These are phyloP conservation scores for Anser cygnoides DNA, from an alignment of 2,113 vertebrate species.

Conservation along the genomic window DNA sequence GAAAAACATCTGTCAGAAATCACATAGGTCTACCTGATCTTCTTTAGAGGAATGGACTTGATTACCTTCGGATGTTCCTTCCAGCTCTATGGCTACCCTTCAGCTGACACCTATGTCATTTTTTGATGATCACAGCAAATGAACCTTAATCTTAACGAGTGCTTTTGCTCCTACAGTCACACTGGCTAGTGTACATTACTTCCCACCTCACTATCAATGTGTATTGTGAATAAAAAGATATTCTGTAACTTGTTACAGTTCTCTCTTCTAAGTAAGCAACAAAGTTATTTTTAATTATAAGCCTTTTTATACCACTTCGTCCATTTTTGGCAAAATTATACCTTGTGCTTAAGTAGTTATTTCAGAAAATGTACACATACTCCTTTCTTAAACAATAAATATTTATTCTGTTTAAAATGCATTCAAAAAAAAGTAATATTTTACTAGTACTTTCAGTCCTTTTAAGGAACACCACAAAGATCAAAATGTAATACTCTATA, in stretches of 20 bases:
- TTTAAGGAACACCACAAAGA: background rate
- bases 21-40: background rate
- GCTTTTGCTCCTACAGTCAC: background rate
- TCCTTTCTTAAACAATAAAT: background rate
- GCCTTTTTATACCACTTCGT: background rate
- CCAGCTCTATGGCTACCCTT: background rate
- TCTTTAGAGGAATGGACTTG: background rate
- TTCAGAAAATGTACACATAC: background rate
- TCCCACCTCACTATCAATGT: background rate
- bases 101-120: background rate
- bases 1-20: background rate
- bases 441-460: background rate
- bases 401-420: background rate
- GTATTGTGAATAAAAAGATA: background rate
- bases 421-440: background rate
- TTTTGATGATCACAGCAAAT: background rate
- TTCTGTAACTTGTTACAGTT: background rate
- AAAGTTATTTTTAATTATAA: background rate
- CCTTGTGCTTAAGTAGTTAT: background rate
- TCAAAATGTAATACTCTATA: background rate
- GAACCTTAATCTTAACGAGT: background rate
- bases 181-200: background rate
- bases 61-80: background rate
- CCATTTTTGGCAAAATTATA: background rate
- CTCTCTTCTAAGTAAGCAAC: background rate